Evolutionary conservation across 2,888 invertebrate species (phyloP), one percentile per base, ranked within the genome.

Genomic region (Perdita meconis): DNA sequence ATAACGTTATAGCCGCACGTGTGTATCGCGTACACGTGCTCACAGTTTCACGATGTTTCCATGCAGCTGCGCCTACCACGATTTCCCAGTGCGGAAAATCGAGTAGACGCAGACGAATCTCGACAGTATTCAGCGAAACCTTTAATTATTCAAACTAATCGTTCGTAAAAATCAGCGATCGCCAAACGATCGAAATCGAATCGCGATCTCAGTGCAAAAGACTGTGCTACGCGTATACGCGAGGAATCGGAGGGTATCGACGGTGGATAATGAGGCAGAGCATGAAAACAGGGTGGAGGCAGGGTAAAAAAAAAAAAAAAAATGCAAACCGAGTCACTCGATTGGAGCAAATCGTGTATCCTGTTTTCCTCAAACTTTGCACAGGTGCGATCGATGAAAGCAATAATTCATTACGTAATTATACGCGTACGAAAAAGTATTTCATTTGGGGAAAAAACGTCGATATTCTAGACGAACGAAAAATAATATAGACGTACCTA

Each of bases 261-360:
- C 77, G 50, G 36, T 34, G 69, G 77, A 42, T 61, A 56, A 69
- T 59, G 64, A 59, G 69, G 64, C 77, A 78, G 61, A 76, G 69
- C 76, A 61, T 77, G 70, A 77, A 78, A 42, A 55, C 57, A 42
- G 34, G 68, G 69, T 76, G 59, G 26, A 69, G 77, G 57, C 63
- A 47, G 64, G 42, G 53, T 16, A 53, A 26, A 53, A 22, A 26
- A 40, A 19, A 22, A 16, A 59, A 53, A 26, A 53, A 22, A 26
- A 40, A 19, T 26, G 19, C 65, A 42, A 65, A 59, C 44, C 65
- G 75, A 65, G 65, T 60, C 59, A 34, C 53, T 64, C 36, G 2
- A 5, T 40, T 26, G 8, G 44, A 12, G 10, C 59, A 16, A 19
- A 24, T 30, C 12, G 30, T 26, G 19, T 22, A 8, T 19, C 47